These are phyloP conservation scores for Trididemnum nubilum DNA, from an alignment of 23 tunicate species.

Conservation along the genomic window DNA sequence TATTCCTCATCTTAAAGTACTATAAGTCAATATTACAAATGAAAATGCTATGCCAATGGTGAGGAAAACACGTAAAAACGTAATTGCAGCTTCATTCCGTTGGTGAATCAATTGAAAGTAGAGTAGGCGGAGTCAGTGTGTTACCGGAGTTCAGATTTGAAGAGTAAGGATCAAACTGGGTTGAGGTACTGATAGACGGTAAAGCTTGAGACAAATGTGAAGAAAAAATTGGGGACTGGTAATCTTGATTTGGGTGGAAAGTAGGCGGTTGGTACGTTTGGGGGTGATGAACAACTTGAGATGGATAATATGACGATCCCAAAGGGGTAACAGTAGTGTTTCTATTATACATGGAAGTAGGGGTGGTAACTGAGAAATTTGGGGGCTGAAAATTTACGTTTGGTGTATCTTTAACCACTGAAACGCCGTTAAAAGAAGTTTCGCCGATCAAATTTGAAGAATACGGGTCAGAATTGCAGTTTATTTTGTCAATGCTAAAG, in stretches of 20 bases:
- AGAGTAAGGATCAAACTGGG: constrained; percentile 1
- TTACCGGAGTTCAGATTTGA: background rate
- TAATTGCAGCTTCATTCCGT: no score
- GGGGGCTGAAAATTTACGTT: constrained; percentile 3
- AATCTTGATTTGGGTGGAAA: constrained; percentile 24
- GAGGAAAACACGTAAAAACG: no score
- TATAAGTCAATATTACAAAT: no score
- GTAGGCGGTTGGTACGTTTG: constrained; percentile 23
- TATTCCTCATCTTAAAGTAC: no score
- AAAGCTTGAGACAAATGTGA: background rate
- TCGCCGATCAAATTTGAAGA: background rate
- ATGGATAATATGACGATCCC: constrained; percentile 32
- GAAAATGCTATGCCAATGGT: no score
- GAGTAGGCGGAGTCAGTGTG: background rate
- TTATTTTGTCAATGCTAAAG: background rate
- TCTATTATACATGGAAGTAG: constrained; percentile 8
- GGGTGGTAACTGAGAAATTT: background rate
- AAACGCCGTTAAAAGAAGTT: background rate
- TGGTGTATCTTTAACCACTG: background rate
- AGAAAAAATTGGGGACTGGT: constrained; percentile 21
- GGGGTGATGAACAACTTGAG: constrained; percentile 5
- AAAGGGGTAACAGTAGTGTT: constrained; percentile 14
- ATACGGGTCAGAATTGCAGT: constrained; percentile 1
- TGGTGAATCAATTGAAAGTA: background rate
- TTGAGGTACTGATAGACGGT: background rate